Evolutionary conservation across 2,113 vertebrate species (phyloP), one percentile per base, ranked within the genome.

Genomic region (Picathartes gymnocephalus): DNA sequence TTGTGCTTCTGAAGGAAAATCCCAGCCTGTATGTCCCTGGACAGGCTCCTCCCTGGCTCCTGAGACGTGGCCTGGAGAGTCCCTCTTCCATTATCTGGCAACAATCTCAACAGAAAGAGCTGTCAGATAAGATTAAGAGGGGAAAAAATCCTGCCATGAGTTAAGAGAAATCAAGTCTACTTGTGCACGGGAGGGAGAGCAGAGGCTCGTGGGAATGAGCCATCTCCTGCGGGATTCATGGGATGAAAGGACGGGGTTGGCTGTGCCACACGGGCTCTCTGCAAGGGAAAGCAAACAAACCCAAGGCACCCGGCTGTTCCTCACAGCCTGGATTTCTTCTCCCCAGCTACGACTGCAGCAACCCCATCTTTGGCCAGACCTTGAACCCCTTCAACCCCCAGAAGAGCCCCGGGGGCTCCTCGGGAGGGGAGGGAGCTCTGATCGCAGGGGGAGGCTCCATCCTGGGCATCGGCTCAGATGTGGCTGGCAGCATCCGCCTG

Each of bases 291-390:
- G 12, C 18, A 44, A 44, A 74, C 57, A 39, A 51, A 47, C 28
- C 60, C 27, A 20, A 68, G 65, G 71, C 30, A 7, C 27, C 28
- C 9, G 4, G 25, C 70, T 11, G 5, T 6, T 48, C 37, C 78
- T 66, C 58, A 84, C 30, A 44, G 21, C 24, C 61, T 70, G 61
- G 4, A 48, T 93, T 56, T 88, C 56, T 45, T 79, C 62, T 86
- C 91, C 31, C n/a, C 91, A 98, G 98, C 95, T 98, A 95, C 1
- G 98, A 97, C 45, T 98, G 98, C 95, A 97, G 98, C 86, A 98
- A 98, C 37, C 92, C 90, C 33, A 95, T 96, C 83, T 98, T 97
- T 0, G 97, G 98, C 19, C 97, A 56, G 56, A 98, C 97, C 0
- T 0, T 81, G 91, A 97, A 98, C 70, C 98, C 98, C 0, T 39